Base-by-base conservation (phyloP, 2,888 invertebrate species). In the Fabriciana adippe region DNA sequence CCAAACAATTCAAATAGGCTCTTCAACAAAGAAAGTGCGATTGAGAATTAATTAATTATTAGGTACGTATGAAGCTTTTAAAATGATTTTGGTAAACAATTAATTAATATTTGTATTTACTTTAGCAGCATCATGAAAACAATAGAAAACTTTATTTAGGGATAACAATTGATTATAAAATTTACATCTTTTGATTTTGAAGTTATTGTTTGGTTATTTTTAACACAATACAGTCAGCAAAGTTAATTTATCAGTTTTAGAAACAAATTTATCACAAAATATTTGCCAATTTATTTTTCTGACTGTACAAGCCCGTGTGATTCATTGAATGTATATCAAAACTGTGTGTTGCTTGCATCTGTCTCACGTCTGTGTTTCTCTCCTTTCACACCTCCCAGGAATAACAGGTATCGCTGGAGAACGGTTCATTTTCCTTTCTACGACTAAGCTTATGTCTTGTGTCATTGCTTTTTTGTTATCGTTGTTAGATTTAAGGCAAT, bases 341-440 rank as follows among this genome's bases (percentile, higher is more conserved):
- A 73, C 71, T 78, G 81, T 87, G 84, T 89, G 90, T 88, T 78
- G 91, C 90, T 90, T 91, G 92, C 89, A 80, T 92, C 86, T 90
- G 87, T 92, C 90, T 92, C 89, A 90, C 90, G 85, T 90, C 86
- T 91, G 87, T 92, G 90, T 92, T 91, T 92, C 91, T 92, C 83
- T 92, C 90, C 88, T 91, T 87, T 89, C 89, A 88, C 90, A 90
- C 90, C 88, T 84, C 87, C 85, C 91, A 92, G 92, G 92, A 90
- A 92, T 92, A 87, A 92, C 92, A 92, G 92, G 92, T 92, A 92
- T 89, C 87, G 89, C 85, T 85, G 81, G 84, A 83, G 76, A 78
- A 76, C 77, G 80, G 78, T 79, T 83, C 83, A 81, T 81, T 83
- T 82, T 82, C 79, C 80, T 81, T 78, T 79, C 78, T 84, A 78